These are phyloP conservation scores for Sisyra nigra DNA, from an alignment of 2,888 invertebrate genomes.

Conservation along the genomic window DNA sequence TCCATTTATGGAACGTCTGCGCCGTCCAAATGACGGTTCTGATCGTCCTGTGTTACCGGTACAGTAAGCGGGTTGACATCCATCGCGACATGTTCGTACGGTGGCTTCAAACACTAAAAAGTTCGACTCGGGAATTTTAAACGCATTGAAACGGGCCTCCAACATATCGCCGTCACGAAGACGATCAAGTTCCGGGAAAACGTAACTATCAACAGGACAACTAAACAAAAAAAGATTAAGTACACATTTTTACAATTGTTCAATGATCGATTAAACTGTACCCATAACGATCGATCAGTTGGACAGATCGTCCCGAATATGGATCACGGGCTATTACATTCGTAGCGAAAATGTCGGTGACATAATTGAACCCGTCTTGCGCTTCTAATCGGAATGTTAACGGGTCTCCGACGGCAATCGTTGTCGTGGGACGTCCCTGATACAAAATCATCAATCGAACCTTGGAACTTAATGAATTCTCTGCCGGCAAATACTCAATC, in stretches of 20 bases:
- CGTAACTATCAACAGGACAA: slow-evolving; percentile 81
- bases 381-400: slow-evolving; percentile 78
- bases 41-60: slow-evolving; percentile 61
- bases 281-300: slow-evolving; percentile 80
- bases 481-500: slow-evolving; percentile 82
- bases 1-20: slow-evolving; percentile 36
- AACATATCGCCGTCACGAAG: slow-evolving; percentile 72
- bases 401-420: slow-evolving; percentile 86
- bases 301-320: slow-evolving; percentile 78
- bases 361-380: slow-evolving; percentile 76
- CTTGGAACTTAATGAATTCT: slow-evolving; percentile 78
- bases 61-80: slow-evolving; percentile 82
- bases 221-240: slow-evolving; percentile 38
- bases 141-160: slow-evolving; percentile 84
- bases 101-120: slow-evolving; percentile 87
- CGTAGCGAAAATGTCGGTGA: slow-evolving; percentile 81
- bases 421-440: slow-evolving; percentile 81
- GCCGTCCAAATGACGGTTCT: slow-evolving; percentile 68
- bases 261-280: slow-evolving; percentile 22
- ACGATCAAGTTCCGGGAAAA: slow-evolving; percentile 80
- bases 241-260: neutral
- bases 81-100: slow-evolving; percentile 74
- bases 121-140: slow-evolving; percentile 88
- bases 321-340: slow-evolving; percentile 88
- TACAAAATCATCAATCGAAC: slow-evolving; percentile 74